Conservation (phyloP, 2,888 invertebrate genomes). For the Busseola fusca region DNA sequence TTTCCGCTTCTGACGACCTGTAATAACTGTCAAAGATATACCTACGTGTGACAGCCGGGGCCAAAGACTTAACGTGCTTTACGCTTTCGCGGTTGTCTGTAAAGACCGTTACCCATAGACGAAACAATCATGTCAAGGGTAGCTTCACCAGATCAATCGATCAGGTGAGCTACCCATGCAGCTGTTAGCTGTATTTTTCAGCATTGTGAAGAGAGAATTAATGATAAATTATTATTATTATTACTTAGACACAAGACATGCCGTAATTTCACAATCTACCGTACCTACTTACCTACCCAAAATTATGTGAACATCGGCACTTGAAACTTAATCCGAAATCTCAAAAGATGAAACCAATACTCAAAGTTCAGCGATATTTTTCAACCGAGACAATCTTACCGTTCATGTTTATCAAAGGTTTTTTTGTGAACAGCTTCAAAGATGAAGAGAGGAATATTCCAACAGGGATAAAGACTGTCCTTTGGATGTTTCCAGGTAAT, state of each 20-base stretch:
- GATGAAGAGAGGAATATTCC: slow-evolving; percentile 47
- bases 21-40: no score
- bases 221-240: no score
- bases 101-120: no score
- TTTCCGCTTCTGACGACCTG: no score
- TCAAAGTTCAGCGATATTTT: slow-evolving; percentile 25
- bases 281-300: neutral
- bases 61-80: no score
- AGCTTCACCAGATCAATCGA: no score
- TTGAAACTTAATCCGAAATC: slow-evolving; percentile 23
- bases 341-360: slow-evolving; percentile 22
- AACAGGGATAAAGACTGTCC: slow-evolving; percentile 53
- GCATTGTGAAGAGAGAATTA: no score
- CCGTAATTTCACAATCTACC: neutral
- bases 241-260: neutral
- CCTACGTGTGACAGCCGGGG: no score
- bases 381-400: slow-evolving; percentile 5
- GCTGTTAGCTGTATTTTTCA: no score
- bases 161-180: no score
- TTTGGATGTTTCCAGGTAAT: slow-evolving; percentile 56
- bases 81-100: no score
- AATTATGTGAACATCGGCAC: slow-evolving; percentile 17
- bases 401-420: slow-evolving; percentile 50
- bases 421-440: slow-evolving; percentile 38
- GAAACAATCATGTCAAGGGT: no score